A percentile compares a stretch with the other conserved stretches of the same genome.
These are phyloP conservation scores for Paracanthobrama guichenoti DNA, from an alignment of 2,113 vertebrate genomes.

Conservation along the genomic window DNA sequence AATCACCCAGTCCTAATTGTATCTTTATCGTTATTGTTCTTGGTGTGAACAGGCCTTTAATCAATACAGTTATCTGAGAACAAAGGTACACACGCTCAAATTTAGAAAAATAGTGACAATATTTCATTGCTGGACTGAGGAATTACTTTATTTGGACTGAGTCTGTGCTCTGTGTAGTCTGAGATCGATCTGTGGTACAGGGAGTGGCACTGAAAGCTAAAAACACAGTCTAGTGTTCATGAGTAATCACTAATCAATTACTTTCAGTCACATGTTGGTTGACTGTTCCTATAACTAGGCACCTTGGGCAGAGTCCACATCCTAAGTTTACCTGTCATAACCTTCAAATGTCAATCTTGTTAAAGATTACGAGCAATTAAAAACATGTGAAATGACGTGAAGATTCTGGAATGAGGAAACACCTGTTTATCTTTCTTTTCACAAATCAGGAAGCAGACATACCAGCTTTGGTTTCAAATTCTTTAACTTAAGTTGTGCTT, in stretches of 20 bases:
- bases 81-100: neutral
- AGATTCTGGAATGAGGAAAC: slow-evolving; percentile 49
- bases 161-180: neutral
- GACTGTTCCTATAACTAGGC: neutral
- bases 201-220: neutral
- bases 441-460: neutral
- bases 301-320: neutral
- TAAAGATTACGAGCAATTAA: neutral
- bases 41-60: too few species aligned
- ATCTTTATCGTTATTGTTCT: too few species aligned
- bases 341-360: neutral
- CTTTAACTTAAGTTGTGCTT: neutral
- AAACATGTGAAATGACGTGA: neutral
- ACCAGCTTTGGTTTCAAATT: neutral
- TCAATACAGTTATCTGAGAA: neutral
- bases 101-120: neutral
- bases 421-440: neutral
- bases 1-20: too few species aligned
- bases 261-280: neutral
- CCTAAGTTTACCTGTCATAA: neutral
- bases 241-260: neutral
- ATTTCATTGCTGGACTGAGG: neutral
- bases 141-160: neutral
- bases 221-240: neutral
- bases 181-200: neutral